These are phyloP conservation scores for Gasterosteus aculeatus DNA, from an alignment of 2,113 vertebrate genomes.

Conservation along the genomic window DNA sequence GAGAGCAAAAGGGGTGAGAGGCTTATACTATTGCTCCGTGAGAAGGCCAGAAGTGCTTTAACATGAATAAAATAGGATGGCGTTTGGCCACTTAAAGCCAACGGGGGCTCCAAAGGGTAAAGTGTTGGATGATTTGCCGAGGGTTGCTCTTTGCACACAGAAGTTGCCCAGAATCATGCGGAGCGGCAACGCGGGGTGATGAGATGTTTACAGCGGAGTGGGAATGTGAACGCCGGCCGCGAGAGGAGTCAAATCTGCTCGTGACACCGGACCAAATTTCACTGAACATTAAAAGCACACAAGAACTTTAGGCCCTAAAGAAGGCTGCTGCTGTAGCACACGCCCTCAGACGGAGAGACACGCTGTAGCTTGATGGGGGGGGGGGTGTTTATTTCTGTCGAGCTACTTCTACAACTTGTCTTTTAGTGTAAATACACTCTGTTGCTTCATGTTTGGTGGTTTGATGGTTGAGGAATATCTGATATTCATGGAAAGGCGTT, in stretches of 20 bases:
- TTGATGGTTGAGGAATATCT: neutral
- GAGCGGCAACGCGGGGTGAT: slow-evolving; percentile 31
- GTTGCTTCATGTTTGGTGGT: neutral
- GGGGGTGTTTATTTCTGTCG: neutral
- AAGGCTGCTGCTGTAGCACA: slow-evolving; percentile 2
- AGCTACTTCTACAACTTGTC: too few relatives aligned
- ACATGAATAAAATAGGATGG: slow-evolving; percentile 63
- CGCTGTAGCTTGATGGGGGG: neutral
- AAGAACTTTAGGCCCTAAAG: neutral
- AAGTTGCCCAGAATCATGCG: slow-evolving; percentile 46
- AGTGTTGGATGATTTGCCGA: slow-evolving; percentile 51
- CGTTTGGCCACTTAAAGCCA: slow-evolving; percentile 61
- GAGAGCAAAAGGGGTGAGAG: slow-evolving; percentile 26
- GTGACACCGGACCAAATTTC: slow-evolving; percentile 49
- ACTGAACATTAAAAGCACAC: slow-evolving; percentile 22
- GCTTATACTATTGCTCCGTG: slow-evolving; percentile 30
- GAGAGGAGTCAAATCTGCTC: slow-evolving; percentile 60
- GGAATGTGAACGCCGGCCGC: slow-evolving; percentile 44
- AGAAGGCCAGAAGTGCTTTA: slow-evolving; percentile 35
- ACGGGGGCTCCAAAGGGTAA: slow-evolving; percentile 53
- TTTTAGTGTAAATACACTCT: neutral
- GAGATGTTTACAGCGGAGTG: slow-evolving; percentile 50
- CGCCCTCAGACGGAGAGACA: neutral
- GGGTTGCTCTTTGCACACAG: slow-evolving; percentile 62
- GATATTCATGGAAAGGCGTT: neutral